Evolutionary conservation across 2,888 invertebrate genomes (phyloP).

Genomic region (Nycteola revayana): DNA sequence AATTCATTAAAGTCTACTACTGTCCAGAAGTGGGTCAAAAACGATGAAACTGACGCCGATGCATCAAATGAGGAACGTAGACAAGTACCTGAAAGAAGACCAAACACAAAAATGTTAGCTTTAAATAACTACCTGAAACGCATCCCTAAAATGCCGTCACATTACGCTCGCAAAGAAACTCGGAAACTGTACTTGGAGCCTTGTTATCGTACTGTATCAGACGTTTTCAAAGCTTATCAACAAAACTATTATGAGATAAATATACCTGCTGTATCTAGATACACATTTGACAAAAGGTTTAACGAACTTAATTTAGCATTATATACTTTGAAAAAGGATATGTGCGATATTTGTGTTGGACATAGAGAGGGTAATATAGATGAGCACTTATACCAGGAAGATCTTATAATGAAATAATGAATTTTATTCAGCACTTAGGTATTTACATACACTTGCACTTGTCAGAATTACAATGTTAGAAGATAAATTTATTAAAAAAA

Average conservation of each 20-base stretch:
- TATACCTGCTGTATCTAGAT: constrained; percentile 19
- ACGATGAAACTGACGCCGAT: constrained; percentile 10
- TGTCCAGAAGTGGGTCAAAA: constrained; percentile 24
- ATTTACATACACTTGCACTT: too few species aligned
- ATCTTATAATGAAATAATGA: constrained; percentile 2
- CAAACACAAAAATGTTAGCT: constrained; percentile 2
- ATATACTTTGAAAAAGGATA: constrained; percentile 29
- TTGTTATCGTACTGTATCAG: constrained; percentile 15
- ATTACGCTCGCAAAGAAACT: constrained; percentile 24
- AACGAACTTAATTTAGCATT: constrained; percentile 28
- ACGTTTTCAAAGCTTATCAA: constrained; percentile 25
- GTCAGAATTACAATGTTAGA: too few species aligned
- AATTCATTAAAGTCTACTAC: constrained; percentile 19
- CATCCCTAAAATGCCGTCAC: constrained; percentile 30
- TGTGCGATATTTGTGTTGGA: constrained; percentile 25
- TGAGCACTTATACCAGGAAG: constrained; percentile 9
- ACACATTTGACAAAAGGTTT: constrained; percentile 29
- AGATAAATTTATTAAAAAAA: too few species aligned
- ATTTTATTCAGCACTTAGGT: too few species aligned
- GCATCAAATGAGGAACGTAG: too few species aligned
- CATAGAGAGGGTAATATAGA: constrained; percentile 17
- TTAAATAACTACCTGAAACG: constrained; percentile 13
- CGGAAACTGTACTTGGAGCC: constrained; percentile 29
- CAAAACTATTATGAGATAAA: constrained; percentile 19
- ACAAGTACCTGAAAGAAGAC: too few species aligned